phyloP scores from a whole-genome alignment of 2,888 invertebrate species.

The Notodonta ziczac region DNA sequence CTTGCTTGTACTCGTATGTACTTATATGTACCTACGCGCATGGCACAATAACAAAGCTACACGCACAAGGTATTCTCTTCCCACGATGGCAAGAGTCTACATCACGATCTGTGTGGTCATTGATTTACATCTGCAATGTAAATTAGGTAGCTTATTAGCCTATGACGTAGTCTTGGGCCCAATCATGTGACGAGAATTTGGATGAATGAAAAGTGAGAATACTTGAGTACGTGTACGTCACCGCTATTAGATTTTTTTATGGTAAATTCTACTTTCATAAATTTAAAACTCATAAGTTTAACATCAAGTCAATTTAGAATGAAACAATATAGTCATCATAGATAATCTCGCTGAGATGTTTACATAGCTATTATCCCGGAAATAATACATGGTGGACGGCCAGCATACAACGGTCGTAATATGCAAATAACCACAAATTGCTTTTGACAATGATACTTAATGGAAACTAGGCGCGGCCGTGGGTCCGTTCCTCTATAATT shows the following conservation, averaged over 20 bases:
- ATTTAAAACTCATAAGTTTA: not conserved
- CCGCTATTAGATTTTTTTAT: not conserved
- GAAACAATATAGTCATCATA: constrained; percentile 4
- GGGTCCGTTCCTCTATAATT: constrained; percentile 21
- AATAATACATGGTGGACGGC: constrained; percentile 47
- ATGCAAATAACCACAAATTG: constrained; percentile 62
- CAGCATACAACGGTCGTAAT: constrained; percentile 47
- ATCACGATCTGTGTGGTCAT: too few relatives aligned
- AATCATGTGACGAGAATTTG: too few relatives aligned
- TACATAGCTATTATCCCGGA: constrained; percentile 40
- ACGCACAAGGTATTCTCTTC: too few relatives aligned
- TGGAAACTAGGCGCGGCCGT: constrained; percentile 44
- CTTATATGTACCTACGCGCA: too few relatives aligned
- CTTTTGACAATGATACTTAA: constrained; percentile 52
- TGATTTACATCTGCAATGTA: too few relatives aligned
- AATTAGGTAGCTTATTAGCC: too few relatives aligned
- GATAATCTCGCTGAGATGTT: constrained; percentile 6
- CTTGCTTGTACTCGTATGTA: too few relatives aligned
- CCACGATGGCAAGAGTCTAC: too few relatives aligned
- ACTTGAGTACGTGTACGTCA: too few relatives aligned
- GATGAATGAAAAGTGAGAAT: too few relatives aligned
- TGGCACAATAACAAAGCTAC: too few relatives aligned
- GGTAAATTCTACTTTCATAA: not conserved
- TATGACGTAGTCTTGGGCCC: too few relatives aligned
- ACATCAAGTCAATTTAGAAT: constrained; percentile 5